These are phyloP conservation scores for Danio albolineatus DNA, from an alignment of 2,797 vertebrate genomes.

Conservation along the genomic window DNA sequence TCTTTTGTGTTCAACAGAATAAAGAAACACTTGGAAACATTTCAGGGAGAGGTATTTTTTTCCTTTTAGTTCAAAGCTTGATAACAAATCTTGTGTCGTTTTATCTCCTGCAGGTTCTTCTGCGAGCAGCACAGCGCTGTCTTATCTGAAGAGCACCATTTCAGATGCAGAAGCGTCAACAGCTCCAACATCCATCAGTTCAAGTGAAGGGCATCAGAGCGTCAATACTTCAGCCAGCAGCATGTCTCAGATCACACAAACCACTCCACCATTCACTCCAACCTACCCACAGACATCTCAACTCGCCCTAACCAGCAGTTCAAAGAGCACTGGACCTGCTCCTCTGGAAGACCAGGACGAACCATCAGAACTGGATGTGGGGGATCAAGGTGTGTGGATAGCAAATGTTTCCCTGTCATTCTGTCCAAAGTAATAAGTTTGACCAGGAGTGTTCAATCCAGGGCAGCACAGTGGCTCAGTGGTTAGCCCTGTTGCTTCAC, in stretches of 20 bases:
- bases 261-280: conserved; percentile 42
- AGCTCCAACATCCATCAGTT: conserved; percentile 37
- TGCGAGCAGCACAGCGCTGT: conserved; percentile 56
- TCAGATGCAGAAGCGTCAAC: conserved; percentile 36
- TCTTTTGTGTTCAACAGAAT: too few relatives aligned
- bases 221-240: conserved; percentile 55
- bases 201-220: conserved; percentile 55
- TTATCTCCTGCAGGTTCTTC: conserved; percentile 57
- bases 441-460: too few relatives aligned
- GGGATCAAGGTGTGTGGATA: conserved; percentile 72
- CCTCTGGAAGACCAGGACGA: conserved; percentile 59
- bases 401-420: neutral
- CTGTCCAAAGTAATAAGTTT: neutral
- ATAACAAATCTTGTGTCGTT: conserved; percentile 9
- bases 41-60: too few relatives aligned
- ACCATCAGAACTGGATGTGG: conserved; percentile 76
- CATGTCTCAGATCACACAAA: conserved; percentile 19
- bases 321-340: conserved; percentile 48
- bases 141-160: conserved; percentile 47
- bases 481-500: too few relatives aligned
- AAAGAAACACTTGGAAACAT: too few relatives aligned
- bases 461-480: too few relatives aligned
- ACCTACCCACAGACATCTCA: conserved; percentile 45
- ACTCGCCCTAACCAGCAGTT: conserved; percentile 38
- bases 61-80: conserved; percentile 18